Conservation (phyloP, 2,113 vertebrate genomes). For the Toxostoma redivivum region DNA sequence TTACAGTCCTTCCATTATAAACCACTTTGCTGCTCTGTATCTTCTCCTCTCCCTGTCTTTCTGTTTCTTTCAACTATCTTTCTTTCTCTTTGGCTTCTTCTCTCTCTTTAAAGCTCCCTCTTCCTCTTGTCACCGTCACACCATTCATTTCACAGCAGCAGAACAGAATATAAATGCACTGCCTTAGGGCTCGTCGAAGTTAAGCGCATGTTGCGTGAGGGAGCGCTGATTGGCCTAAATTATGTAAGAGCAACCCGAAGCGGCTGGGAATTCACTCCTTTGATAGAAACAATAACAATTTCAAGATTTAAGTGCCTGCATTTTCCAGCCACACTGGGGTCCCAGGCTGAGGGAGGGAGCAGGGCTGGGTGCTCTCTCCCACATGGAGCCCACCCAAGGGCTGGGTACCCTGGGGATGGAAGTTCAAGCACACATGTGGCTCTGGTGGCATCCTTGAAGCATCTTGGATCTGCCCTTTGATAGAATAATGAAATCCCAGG, state of each 20-base stretch:
- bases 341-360: background rate
- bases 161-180: conserved; percentile 33
- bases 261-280: background rate
- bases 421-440: rapidly evolving
- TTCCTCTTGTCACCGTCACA: background rate
- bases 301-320: background rate
- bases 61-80: conserved; percentile 38
- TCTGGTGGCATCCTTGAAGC: background rate
- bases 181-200: conserved; percentile 46
- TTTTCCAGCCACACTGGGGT: background rate
- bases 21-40: conserved; percentile 30
- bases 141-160: conserved; percentile 1
- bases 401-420: rapidly evolving
- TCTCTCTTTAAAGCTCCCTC: conserved; percentile 4
- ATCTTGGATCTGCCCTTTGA: background rate
- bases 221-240: conserved; percentile 31
- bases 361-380: background rate
- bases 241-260: conserved; percentile 24
- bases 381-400: rapidly evolving
- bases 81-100: background rate
- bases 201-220: background rate
- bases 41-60: conserved; percentile 3
- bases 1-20: conserved; percentile 52
- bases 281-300: conserved; percentile 49
- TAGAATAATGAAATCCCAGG: background rate